Evolutionary conservation across 1,140 invertebrate species (phyloP).

Genomic region (Harpegnathos saltator): DNA sequence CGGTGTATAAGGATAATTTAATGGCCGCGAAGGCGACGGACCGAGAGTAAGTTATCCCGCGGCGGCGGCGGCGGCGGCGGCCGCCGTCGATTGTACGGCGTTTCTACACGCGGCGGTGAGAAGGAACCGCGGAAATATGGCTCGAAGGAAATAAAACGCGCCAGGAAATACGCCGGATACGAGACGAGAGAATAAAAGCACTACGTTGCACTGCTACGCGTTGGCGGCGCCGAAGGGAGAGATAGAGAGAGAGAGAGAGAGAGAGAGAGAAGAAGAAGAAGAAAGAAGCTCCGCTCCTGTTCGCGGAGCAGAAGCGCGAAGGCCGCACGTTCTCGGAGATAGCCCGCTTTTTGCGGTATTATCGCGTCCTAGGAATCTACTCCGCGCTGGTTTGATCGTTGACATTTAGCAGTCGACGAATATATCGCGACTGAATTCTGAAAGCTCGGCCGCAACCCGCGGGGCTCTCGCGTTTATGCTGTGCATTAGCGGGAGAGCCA

Average conservation of each 20-base stretch:
- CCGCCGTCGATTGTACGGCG: constrained; percentile 32
- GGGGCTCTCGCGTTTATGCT: neutral
- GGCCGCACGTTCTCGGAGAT: too few species aligned
- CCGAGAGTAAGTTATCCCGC: constrained; percentile 74
- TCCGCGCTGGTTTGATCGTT: too few species aligned
- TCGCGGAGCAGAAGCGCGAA: too few species aligned
- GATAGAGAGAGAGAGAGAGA: constrained; percentile 13
- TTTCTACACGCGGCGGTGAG: constrained; percentile 21
- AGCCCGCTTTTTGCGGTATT: too few species aligned
- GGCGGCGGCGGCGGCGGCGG: constrained; percentile 41
- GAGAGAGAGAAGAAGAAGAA: constrained; percentile 5
- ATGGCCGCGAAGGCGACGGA: constrained; percentile 72
- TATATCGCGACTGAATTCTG: too few species aligned
- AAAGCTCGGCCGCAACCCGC: too few species aligned
- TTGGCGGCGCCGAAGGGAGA: neutral
- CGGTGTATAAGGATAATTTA: constrained; percentile 77
- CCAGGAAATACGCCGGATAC: neutral
- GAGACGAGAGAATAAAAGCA: constrained; percentile 33
- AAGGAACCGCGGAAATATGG: constrained; percentile 23
- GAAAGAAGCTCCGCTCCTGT: neutral
- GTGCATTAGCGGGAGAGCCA: too few species aligned
- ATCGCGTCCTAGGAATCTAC: too few species aligned
- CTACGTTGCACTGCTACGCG: too few species aligned
- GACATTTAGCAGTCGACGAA: too few species aligned
- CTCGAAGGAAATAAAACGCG: neutral